Evolutionary conservation across 2,113 vertebrate species (phyloP).

Genomic region (Daphoenositta chrysoptera): DNA sequence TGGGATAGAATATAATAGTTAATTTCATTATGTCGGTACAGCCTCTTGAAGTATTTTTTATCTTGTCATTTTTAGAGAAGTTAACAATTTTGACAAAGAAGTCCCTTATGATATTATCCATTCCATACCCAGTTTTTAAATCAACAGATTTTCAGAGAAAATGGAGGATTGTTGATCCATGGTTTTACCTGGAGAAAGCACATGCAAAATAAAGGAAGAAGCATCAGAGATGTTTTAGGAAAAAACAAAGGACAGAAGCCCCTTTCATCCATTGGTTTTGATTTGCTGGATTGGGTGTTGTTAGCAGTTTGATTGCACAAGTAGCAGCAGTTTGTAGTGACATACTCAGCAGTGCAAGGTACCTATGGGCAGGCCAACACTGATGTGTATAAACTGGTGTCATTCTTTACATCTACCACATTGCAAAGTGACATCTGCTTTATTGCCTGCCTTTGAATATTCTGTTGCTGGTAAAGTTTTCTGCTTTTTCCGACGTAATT

Average conservation of each 20-base stretch:
- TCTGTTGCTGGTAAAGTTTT: not conserved
- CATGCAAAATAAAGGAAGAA: not conserved
- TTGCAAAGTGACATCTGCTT: not conserved
- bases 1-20: conserved; percentile 35
- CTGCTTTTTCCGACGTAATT: not conserved
- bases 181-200: not conserved
- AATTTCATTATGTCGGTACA: conserved; percentile 33
- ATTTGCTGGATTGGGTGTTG: not conserved
- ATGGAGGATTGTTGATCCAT: not conserved
- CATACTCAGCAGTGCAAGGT: not conserved
- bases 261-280: not conserved
- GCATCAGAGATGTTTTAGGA: not conserved
- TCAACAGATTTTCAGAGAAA: not conserved
- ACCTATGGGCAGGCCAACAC: not conserved
- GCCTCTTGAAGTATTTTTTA: conserved; percentile 30
- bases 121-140: not conserved
- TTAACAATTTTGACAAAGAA: not conserved
- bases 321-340: not conserved
- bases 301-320: not conserved
- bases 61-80: not conserved
- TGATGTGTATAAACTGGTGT: not conserved
- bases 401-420: not conserved
- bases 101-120: conserved; percentile 7
- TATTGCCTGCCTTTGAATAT: not conserved
- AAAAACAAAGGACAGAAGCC: not conserved